Percentiles rank a stretch among this genome's conserved stretches.
These are phyloP conservation scores for Gymnothorax javanicus DNA, from an alignment of 2,797 vertebrate genomes.

Conservation along the genomic window DNA sequence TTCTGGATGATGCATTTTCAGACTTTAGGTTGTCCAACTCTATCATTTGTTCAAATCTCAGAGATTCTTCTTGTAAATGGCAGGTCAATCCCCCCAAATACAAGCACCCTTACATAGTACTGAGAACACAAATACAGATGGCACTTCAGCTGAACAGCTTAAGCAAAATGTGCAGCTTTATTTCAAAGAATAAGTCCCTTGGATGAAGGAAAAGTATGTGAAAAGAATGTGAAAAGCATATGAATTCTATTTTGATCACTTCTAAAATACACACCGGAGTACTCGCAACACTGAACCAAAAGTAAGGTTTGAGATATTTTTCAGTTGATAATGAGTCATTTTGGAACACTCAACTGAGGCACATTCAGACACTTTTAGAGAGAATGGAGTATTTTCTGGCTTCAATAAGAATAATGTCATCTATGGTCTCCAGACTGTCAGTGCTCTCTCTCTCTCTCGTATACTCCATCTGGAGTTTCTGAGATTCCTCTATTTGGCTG, in stretches of 20 bases:
- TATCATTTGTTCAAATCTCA: background rate
- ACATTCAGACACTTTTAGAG: background rate
- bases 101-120: too few species aligned
- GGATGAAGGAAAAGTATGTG: background rate
- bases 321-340: background rate
- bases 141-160: too few species aligned
- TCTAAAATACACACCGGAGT: background rate
- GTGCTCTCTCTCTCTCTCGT: background rate
- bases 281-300: background rate
- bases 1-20: background rate
- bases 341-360: background rate
- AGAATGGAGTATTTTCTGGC: background rate
- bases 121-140: too few species aligned
- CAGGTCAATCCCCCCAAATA: too few species aligned
- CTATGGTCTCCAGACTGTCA: background rate
- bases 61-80: too few species aligned
- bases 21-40: background rate
- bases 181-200: background rate
- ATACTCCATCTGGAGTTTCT: background rate
- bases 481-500: background rate
- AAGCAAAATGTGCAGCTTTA: background rate
- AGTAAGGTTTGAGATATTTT: background rate
- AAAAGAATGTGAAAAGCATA: background rate
- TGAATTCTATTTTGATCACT: background rate
- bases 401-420: background rate